A percentile compares a stretch with the other conserved stretches of the same genome.
These are phyloP conservation scores for Hafferia zeledoni DNA, from an alignment of 2,797 vertebrate genomes.

Conservation along the genomic window DNA sequence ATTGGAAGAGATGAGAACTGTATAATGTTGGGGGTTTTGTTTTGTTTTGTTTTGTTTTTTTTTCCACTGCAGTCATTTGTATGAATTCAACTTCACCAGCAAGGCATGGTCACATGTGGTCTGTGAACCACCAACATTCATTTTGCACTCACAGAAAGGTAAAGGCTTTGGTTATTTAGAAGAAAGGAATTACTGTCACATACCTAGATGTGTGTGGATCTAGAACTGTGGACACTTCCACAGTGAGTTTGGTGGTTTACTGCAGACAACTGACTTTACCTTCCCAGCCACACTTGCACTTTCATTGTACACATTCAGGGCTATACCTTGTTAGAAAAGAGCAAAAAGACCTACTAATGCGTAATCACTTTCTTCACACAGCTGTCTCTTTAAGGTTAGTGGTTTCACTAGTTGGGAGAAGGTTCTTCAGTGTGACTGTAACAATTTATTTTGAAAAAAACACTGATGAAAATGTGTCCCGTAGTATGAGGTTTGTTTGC, in stretches of 20 bases:
- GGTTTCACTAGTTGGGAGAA: background rate
- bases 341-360: background rate
- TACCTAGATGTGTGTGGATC: background rate
- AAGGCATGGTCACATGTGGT: background rate
- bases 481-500: background rate
- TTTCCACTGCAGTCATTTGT: background rate
- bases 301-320: background rate
- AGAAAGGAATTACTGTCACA: background rate
- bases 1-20: background rate
- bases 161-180: background rate
- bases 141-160: background rate
- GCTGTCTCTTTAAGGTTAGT: background rate
- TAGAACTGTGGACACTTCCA: background rate
- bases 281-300: background rate
- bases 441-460: background rate
- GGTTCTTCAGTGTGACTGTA: background rate
- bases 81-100: background rate
- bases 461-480: background rate
- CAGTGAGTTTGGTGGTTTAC: rapidly evolving
- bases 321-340: background rate
- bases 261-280: background rate
- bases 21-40: too few species aligned
- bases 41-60: background rate
- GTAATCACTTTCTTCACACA: background rate
- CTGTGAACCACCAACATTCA: background rate